phyloP scores from a whole-genome alignment of 2,797 vertebrate genomes.

The Taeniopygia guttata region DNA sequence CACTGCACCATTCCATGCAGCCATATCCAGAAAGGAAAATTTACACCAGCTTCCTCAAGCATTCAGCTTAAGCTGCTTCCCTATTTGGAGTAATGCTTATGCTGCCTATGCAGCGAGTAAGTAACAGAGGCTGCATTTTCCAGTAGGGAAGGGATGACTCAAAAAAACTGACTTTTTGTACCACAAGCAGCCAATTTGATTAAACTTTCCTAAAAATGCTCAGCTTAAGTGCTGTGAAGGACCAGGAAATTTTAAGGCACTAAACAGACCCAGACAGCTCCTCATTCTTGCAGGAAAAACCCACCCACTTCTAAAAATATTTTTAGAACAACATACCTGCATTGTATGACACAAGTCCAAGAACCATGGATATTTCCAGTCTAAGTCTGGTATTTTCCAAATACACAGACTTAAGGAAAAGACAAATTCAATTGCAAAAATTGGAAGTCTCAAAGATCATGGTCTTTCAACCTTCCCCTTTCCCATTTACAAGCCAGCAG shows the following conservation, averaged over 20 bases:
- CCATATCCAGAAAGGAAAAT: not conserved
- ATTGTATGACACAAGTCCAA: not conserved
- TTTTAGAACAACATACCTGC: not conserved
- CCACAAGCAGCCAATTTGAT: not conserved
- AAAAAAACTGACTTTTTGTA: not conserved
- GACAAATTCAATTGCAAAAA: not conserved
- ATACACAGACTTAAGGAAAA: not conserved
- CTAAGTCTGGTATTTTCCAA: not conserved
- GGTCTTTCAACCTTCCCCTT: not conserved
- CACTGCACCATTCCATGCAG: not conserved
- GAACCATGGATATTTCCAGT: not conserved
- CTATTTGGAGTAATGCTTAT: not conserved
- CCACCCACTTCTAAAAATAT: not conserved
- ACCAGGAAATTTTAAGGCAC: not conserved
- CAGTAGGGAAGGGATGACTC: not conserved
- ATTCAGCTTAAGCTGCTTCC: not conserved
- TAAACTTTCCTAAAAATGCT: not conserved
- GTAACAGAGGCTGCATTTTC: not conserved
- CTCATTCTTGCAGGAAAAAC: not conserved
- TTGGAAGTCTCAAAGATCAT: not conserved
- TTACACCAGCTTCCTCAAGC: not conserved
- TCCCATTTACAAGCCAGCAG: not conserved
- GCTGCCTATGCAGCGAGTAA: not conserved
- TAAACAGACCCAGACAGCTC: not conserved
- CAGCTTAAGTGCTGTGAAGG: not conserved